Evolutionary conservation across 1,140 invertebrate species (phyloP), one percentile per base, ranked within the genome.

Genomic region (Conus betulinus): DNA sequence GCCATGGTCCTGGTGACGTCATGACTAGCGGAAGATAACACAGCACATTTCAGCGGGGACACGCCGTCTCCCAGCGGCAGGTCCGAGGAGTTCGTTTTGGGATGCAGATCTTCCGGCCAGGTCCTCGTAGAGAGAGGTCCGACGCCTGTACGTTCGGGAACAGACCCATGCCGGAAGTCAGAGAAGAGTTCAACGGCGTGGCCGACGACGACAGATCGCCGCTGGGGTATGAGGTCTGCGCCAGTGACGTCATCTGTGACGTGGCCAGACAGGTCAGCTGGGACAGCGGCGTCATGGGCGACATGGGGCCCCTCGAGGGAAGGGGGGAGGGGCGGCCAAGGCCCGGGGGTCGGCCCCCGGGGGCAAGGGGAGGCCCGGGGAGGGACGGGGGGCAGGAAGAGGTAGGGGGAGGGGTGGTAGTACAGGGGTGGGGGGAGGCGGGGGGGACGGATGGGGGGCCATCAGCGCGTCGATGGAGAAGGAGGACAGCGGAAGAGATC

Each of bases 401-500:
- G 89, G 84, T 89, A 91, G 85, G 85, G 89, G 89, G 23, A 53
- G 71, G 20, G 87, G 88, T 13, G 84, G 83, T 85, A 89, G 89
- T 84, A 88, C 83, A 51, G 88, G 20, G 67, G 20, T 78, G 20
- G 90, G 90, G 53, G 89, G 88, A 10, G 88, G 55, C 8, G 88
- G 57, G 20, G 88, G 88, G 71, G 71, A 7, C 5, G 67, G 71
- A 51, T 91, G 90, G 25, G 90, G 89, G 20, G 90, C 88, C 87
- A 91, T 91, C 52, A 91, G 84, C 10, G 90, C 89, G 23, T 91
- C 90, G 85, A 91, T 91, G 76, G 90, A 88, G 74, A 91, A 91
- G 15, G 88, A 87, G 27, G 87, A 85, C 25, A 85, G 87, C 25
- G 60, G 78, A 81, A 87, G 86, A n/a, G 89, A 60, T 20, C 84